These are phyloP conservation scores for Lepidonotus clava DNA, from an alignment of 2,888 invertebrate species.

Conservation along the genomic window DNA sequence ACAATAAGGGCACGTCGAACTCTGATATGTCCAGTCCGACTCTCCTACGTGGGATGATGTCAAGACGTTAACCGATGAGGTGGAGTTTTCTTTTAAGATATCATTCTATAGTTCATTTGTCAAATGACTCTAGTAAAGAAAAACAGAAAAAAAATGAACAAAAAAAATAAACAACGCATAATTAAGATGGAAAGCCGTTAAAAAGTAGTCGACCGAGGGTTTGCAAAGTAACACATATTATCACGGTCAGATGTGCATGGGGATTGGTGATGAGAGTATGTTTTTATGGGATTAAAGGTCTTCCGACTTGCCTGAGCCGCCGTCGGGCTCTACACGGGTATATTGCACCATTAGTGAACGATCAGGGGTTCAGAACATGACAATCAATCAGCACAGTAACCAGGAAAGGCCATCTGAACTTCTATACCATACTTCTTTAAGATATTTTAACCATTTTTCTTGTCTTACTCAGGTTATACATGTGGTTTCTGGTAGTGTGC, in stretches of 20 bases:
- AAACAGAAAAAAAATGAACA: too few species aligned
- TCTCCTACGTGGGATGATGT: too few species aligned
- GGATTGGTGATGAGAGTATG: not conserved
- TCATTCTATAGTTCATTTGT: too few species aligned
- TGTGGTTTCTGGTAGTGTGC: not conserved
- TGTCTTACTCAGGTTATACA: not conserved
- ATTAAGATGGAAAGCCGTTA: too few species aligned
- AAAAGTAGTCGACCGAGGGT: too few species aligned
- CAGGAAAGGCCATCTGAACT: not conserved
- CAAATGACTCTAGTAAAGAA: too few species aligned
- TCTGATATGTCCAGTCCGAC: too few species aligned
- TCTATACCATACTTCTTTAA: not conserved
- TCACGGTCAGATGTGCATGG: not conserved
- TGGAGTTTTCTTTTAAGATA: too few species aligned
- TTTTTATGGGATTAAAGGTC: not conserved
- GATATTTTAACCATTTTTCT: not conserved
- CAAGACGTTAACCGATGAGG: too few species aligned
- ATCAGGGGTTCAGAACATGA: slow-evolving; percentile 37
- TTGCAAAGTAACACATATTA: too few species aligned
- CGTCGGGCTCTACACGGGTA: slow-evolving; percentile 29
- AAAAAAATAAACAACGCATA: too few species aligned
- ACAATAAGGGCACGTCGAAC: too few species aligned
- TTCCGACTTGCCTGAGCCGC: not conserved
- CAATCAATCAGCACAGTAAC: slow-evolving; percentile 44
- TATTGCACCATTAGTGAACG: slow-evolving; percentile 54